These are phyloP conservation scores for Drosophila jambulina DNA, from an alignment of 1,140 invertebrate genomes.

Conservation along the genomic window DNA sequence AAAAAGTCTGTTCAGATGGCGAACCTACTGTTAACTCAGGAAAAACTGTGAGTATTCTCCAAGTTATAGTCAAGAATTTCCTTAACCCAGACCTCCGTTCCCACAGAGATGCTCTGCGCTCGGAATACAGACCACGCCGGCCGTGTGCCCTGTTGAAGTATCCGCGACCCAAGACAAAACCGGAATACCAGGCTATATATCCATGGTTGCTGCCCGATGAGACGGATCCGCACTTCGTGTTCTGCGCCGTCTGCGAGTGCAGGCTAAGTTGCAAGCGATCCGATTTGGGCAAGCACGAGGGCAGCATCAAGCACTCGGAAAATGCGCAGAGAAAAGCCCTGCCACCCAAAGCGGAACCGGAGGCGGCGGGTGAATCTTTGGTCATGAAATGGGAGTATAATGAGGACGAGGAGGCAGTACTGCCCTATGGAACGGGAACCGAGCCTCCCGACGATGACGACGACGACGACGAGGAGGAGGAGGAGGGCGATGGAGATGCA, in stretches of 20 bases:
- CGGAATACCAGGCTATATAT: conserved; percentile 69
- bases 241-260: conserved; percentile 71
- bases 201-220: conserved; percentile 73
- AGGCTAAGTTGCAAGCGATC: conserved; percentile 72
- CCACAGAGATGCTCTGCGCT: conserved; percentile 63
- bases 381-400: conserved; percentile 67
- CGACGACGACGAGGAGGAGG: conserved; percentile 38
- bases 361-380: neutral
- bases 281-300: conserved; percentile 72
- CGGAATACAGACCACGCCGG: conserved; percentile 69
- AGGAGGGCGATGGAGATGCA: conserved; percentile 14
- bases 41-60: conserved; percentile 71
- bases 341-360: conserved; percentile 21
- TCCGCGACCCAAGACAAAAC: conserved; percentile 72
- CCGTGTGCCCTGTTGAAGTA: conserved; percentile 70
- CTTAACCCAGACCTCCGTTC: neutral
- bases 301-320: conserved; percentile 74
- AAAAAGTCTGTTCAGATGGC: conserved; percentile 53
- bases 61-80: neutral
- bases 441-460: conserved; percentile 24
- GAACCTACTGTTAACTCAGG: conserved; percentile 68
- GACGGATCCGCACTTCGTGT: conserved; percentile 76
- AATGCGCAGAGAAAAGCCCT: conserved; percentile 62
- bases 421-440: conserved; percentile 32
- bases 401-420: conserved; percentile 58